Conservation (phyloP, 2,113 vertebrate species). For the Maccullochella peelii region DNA sequence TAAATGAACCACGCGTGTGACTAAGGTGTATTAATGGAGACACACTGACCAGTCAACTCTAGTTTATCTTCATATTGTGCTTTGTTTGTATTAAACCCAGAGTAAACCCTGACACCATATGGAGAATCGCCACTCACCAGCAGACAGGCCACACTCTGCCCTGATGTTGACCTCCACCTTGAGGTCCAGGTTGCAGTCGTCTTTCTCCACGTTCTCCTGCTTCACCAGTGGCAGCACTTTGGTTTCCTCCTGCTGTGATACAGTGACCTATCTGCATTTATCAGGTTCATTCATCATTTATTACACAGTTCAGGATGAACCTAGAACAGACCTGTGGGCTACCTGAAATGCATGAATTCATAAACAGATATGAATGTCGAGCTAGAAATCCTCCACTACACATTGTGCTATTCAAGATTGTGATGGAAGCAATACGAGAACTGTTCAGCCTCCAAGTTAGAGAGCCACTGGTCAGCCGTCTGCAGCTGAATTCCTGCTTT, state of each 20-base stretch:
- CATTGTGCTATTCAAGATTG: not conserved
- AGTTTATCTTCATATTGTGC: not conserved
- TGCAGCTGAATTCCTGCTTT: not conserved
- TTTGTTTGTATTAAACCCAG: not conserved
- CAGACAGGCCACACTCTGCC: conserved; percentile 62
- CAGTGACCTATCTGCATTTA: not conserved
- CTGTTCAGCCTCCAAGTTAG: not conserved
- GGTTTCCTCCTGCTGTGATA: conserved; percentile 48
- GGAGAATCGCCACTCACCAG: conserved; percentile 46
- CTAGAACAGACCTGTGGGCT: not conserved
- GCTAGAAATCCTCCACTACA: not conserved
- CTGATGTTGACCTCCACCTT: conserved; percentile 79
- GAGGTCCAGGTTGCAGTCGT: conserved; percentile 75
- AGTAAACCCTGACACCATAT: not conserved
- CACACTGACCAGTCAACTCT: not conserved
- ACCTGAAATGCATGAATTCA: not conserved
- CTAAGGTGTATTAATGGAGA: not conserved
- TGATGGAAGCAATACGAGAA: not conserved
- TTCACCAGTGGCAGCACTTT: conserved; percentile 57
- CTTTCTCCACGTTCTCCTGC: conserved; percentile 66
- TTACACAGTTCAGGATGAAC: not conserved
- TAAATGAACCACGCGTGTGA: not conserved
- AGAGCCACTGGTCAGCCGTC: not conserved
- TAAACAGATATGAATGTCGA: not conserved
- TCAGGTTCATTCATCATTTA: not conserved